A percentile compares a stretch with the other conserved stretches of the same genome.
phyloP scores from a whole-genome alignment of 2,888 invertebrate species.

The Resseliella maxima region DNA sequence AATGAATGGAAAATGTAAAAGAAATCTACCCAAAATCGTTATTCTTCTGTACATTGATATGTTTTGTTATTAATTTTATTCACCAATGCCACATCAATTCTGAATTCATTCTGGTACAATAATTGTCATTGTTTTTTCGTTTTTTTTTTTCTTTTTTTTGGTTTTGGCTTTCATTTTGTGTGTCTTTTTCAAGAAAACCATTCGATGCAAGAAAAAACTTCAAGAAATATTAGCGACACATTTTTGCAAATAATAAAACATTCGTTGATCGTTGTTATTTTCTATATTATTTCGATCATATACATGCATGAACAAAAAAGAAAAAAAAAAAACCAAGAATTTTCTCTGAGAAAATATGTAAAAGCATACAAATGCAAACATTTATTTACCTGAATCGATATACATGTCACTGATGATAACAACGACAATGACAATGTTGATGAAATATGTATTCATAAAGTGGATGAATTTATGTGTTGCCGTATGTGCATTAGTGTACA shows the following conservation, averaged over 20 bases:
- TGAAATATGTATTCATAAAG: background rate
- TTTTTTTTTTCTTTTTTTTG: background rate
- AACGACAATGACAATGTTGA: background rate
- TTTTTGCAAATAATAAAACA: background rate
- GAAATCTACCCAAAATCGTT: background rate
- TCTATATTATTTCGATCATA: too few species aligned
- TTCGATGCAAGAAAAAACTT: background rate
- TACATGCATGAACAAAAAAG: background rate
- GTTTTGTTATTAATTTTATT: constrained; percentile 11
- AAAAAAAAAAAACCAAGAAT: too few species aligned
- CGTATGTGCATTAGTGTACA: background rate
- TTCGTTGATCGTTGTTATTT: background rate
- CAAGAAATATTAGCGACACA: background rate
- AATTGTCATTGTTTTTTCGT: background rate
- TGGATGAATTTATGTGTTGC: background rate
- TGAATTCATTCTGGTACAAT: constrained; percentile 6
- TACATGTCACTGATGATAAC: background rate
- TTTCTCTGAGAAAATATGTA: background rate
- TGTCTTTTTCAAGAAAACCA: background rate
- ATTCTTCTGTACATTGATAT: constrained; percentile 2
- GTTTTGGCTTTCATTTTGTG: too few species aligned
- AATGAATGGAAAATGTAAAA: background rate
- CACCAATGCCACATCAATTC: background rate
- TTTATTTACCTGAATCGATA: constrained; percentile 31
- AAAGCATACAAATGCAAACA: background rate